A percentile compares a stretch with the other conserved stretches of the same genome.
Conservation (phyloP, 2,113 vertebrate genomes). For the Arothron firmamentum region DNA sequence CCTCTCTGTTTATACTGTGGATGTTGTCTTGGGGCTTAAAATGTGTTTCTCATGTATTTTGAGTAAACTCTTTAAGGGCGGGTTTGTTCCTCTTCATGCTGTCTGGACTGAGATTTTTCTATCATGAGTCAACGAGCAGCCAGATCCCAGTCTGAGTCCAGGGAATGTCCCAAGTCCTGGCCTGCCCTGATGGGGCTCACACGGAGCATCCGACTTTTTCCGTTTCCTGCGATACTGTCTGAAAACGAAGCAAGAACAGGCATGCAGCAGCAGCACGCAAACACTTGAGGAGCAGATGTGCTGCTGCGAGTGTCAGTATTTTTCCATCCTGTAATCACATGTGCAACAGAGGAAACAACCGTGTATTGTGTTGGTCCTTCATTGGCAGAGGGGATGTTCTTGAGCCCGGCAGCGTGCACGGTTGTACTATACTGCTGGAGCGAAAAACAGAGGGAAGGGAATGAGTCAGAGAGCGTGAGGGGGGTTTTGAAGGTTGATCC, state of each 20-base stretch:
- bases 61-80: background rate
- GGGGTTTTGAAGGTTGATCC: conserved; percentile 48
- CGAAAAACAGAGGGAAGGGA: conserved; percentile 19
- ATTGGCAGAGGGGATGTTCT: conserved; percentile 32
- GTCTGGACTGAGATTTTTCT: conserved; percentile 41
- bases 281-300: conserved; percentile 4
- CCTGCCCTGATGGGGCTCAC: conserved; percentile 11
- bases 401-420: conserved; percentile 30
- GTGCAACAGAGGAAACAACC: conserved; percentile 36
- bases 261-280: conserved; percentile 4
- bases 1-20: background rate
- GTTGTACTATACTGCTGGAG: conserved; percentile 32
- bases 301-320: conserved; percentile 34
- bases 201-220: conserved; percentile 15
- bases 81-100: conserved; percentile 30
- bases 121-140: conserved; percentile 53
- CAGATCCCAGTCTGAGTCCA: conserved; percentile 25
- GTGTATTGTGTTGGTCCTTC: conserved; percentile 41
- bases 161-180: conserved; percentile 38
- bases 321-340: conserved; percentile 52
- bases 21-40: background rate
- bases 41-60: conserved; percentile 6
- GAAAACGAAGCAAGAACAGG: conserved; percentile 7
- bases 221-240: background rate
- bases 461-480: conserved; percentile 57